phyloP scores from a whole-genome alignment of 2,888 invertebrate genomes.

The Caenorhabditis sp. region DNA sequence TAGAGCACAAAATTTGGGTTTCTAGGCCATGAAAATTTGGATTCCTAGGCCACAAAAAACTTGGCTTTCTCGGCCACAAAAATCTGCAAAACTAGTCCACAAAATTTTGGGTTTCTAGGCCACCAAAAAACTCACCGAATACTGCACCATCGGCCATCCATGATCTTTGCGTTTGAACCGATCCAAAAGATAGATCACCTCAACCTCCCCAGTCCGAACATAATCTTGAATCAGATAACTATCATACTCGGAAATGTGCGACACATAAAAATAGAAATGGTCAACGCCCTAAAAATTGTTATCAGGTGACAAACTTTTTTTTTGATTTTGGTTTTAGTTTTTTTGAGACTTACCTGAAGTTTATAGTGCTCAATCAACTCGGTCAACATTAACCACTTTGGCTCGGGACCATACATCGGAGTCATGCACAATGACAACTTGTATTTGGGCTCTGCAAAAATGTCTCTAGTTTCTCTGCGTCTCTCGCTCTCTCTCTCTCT shows the following conservation, averaged over 20 bases:
- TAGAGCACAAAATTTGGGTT: no score
- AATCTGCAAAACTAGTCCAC: no score
- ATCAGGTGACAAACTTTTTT: not conserved
- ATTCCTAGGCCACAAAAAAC: no score
- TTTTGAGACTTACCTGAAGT: constrained; percentile 6
- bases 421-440: constrained; percentile 25
- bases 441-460: constrained; percentile 6
- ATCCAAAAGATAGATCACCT: constrained; percentile 11
- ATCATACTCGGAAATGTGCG: constrained; percentile 9
- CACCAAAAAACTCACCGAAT: constrained; percentile 17
- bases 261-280: constrained; percentile 23
- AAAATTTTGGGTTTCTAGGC: no score
- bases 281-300: constrained; percentile 10
- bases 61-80: no score
- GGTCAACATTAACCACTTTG: constrained; percentile 21
- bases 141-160: constrained; percentile 14
- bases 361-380: constrained; percentile 27
- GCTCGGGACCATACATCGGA: constrained; percentile 21
- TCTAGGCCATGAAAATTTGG: no score
- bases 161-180: constrained; percentile 2
- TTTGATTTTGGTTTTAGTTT: not conserved
- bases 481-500: no score
- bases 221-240: constrained; percentile 17
- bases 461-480: no score
- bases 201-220: constrained; percentile 26